Percentiles rank a stretch among this genome's conserved stretches.
Evolutionary conservation across 1,140 invertebrate genomes (phyloP).

Genomic region (Trachelipus rathkii): DNA sequence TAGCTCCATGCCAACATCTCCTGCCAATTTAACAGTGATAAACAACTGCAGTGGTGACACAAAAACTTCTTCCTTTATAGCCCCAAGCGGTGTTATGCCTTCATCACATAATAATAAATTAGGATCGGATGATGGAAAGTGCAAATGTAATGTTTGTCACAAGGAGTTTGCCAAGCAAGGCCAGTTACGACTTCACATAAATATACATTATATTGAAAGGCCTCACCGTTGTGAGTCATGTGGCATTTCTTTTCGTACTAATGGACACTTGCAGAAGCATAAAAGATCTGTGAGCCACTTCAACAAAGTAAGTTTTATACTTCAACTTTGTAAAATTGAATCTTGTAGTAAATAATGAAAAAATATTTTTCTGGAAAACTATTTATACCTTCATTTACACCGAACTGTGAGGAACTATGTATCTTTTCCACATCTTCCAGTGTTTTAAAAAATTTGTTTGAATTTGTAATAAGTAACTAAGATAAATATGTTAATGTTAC

Average conservation of each 20-base stretch:
- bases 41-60: slow-evolving; percentile 37
- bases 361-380: no score
- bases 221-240: slow-evolving; percentile 87
- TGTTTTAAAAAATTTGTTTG: no score
- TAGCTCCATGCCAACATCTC: slow-evolving; percentile 35
- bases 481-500: not conserved
- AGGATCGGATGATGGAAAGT: slow-evolving; percentile 65
- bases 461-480: no score
- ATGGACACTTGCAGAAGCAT: slow-evolving; percentile 88
- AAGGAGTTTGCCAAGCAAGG: slow-evolving; percentile 86
- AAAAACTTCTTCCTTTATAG: slow-evolving; percentile 37
- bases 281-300: slow-evolving; percentile 82
- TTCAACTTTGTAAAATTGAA: no score
- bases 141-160: slow-evolving; percentile 79
- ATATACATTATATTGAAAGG: slow-evolving; percentile 92
- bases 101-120: slow-evolving; percentile 52
- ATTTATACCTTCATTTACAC: no score
- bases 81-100: slow-evolving; percentile 39
- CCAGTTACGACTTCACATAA: slow-evolving; percentile 85
- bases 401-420: no score
- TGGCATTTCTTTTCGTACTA: slow-evolving; percentile 68
- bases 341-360: no score
- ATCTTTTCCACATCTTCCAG: no score
- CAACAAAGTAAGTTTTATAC: slow-evolving; percentile 66
- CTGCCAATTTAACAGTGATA: slow-evolving; percentile 41